Evolutionary conservation across 2,888 invertebrate species (phyloP).

Genomic region (Entomobrya multifasciata): DNA sequence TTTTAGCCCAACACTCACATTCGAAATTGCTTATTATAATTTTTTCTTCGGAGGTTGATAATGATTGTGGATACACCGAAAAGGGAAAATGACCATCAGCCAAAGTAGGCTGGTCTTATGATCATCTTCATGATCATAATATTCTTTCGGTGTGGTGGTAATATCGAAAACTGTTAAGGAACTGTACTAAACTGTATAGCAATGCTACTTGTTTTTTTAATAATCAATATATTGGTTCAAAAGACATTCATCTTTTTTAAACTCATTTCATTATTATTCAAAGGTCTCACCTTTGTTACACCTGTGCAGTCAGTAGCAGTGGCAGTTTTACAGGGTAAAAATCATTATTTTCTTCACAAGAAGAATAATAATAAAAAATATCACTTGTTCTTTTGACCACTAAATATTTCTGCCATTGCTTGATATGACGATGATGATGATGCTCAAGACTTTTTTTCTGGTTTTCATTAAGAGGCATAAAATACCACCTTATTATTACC

Average conservation of each 20-base stretch:
- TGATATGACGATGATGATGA: neutral
- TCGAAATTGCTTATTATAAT: slow-evolving; percentile 30
- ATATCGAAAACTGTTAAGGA: slow-evolving; percentile 22
- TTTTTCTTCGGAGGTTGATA: slow-evolving; percentile 40
- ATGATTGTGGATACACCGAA: slow-evolving; percentile 39
- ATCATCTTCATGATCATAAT: neutral
- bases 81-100: slow-evolving; percentile 37
- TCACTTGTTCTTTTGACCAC: slow-evolving; percentile 43
- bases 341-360: slow-evolving; percentile 22
- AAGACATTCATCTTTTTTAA: slow-evolving; percentile 64
- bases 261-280: slow-evolving; percentile 65
- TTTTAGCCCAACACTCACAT: neutral
- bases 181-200: neutral
- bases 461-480: slow-evolving; percentile 68
- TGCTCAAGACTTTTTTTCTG: slow-evolving; percentile 47
- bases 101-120: no score
- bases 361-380: slow-evolving; percentile 53
- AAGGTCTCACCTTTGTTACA: slow-evolving; percentile 70
- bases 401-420: slow-evolving; percentile 23
- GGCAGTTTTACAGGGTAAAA: slow-evolving; percentile 22
- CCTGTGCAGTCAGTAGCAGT: slow-evolving; percentile 51
- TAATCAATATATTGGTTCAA: slow-evolving; percentile 19
- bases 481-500: slow-evolving; percentile 72
- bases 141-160: neutral
- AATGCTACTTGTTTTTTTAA: neutral